These are phyloP conservation scores for Drosophila saltans DNA, from an alignment of 1,140 invertebrate species.

Conservation along the genomic window DNA sequence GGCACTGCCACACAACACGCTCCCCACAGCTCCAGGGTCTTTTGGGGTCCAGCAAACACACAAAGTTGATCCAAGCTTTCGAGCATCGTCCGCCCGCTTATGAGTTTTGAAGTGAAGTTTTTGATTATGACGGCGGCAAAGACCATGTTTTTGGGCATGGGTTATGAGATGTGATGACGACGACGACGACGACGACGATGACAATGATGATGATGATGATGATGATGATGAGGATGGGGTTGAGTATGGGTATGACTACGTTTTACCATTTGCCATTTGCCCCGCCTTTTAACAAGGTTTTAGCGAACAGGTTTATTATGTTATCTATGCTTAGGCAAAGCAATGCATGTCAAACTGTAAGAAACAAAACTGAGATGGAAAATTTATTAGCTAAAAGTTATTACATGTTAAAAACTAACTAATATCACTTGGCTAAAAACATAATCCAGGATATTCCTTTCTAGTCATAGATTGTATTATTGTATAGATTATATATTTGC, in stretches of 20 bases:
- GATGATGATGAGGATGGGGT: constrained; percentile 23
- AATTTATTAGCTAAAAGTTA: too few relatives aligned
- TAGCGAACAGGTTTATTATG: constrained; percentile 79
- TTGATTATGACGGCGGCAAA: constrained; percentile 50
- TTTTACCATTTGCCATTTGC: constrained; percentile 35
- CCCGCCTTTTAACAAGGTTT: constrained; percentile 70
- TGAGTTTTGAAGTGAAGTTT: constrained; percentile 56
- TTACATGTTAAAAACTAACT: too few relatives aligned
- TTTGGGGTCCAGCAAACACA: constrained; percentile 32
- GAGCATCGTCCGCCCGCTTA: constrained; percentile 61
- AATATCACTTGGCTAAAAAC: too few relatives aligned
- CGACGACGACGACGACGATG: constrained; percentile 22
- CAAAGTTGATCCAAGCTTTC: constrained; percentile 63
- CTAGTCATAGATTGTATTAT: too few relatives aligned
- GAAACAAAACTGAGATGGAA: too few relatives aligned
- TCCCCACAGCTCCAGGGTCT: constrained; percentile 6
- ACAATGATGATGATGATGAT: neutral
- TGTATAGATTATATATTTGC: too few relatives aligned
- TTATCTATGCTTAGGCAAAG: constrained; percentile 25
- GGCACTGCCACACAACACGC: constrained; percentile 47
- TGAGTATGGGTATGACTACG: constrained; percentile 25
- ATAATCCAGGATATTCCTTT: too few relatives aligned
- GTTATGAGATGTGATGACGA: constrained; percentile 10
- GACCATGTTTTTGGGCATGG: constrained; percentile 23
- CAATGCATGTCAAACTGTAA: constrained; percentile 48